Conservation (phyloP, 2,888 invertebrate species). For the Brachypterus glaber region DNA sequence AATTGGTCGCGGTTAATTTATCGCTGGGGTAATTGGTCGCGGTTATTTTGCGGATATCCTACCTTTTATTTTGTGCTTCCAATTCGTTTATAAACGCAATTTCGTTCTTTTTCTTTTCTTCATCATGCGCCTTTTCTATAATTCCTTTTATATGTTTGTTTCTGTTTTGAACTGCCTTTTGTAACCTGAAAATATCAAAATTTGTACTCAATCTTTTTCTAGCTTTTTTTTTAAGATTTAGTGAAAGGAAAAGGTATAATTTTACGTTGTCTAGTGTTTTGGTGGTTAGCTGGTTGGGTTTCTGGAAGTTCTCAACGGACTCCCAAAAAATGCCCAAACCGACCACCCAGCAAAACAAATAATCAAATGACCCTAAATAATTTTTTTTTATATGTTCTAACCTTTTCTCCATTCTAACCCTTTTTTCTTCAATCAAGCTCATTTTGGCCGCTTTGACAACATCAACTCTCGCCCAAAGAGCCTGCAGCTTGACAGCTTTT, state of each 20-base stretch:
- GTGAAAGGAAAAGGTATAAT: too few relatives aligned
- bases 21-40: too few relatives aligned
- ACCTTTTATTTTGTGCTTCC: conserved; percentile 82
- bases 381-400: conserved; percentile 12
- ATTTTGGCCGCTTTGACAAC: conserved; percentile 76
- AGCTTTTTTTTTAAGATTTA: too few relatives aligned
- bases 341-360: too few relatives aligned
- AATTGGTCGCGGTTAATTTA: too few relatives aligned
- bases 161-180: conserved; percentile 86
- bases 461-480: conserved; percentile 75
- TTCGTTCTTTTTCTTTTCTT: conserved; percentile 92
- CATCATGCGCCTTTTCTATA: conserved; percentile 92
- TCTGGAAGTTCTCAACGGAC: not conserved
- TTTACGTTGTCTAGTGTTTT: too few relatives aligned
- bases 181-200: conserved; percentile 50
- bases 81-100: conserved; percentile 95
- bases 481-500: conserved; percentile 75
- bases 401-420: conserved; percentile 60
- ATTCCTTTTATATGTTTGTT: conserved; percentile 72
- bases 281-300: too few relatives aligned
- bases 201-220: too few relatives aligned
- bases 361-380: conserved; percentile 1
- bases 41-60: too few relatives aligned
- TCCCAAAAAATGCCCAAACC: not conserved
- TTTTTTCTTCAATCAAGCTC: conserved; percentile 75